Conservation (phyloP, 2,888 invertebrate genomes). For the Epistrophe eligans region DNA sequence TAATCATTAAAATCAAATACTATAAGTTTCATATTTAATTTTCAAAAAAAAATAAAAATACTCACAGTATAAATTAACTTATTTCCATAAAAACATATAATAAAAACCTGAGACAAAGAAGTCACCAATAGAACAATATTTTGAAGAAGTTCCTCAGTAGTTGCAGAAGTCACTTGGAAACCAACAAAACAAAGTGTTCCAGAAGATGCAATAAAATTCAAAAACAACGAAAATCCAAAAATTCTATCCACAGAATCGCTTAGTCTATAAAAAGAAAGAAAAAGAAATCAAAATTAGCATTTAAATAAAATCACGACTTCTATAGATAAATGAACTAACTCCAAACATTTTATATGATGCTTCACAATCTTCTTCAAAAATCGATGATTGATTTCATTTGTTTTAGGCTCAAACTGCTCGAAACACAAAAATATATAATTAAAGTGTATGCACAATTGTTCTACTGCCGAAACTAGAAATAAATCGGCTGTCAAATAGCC, state of each 20-base stretch:
- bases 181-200: constrained; percentile 81
- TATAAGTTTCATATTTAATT: background rate
- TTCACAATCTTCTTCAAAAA: constrained; percentile 77
- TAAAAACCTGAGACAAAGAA: constrained; percentile 80
- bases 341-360: constrained; percentile 79
- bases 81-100: constrained; percentile 81
- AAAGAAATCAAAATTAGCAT: background rate
- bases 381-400: constrained; percentile 71
- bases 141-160: constrained; percentile 79
- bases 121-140: constrained; percentile 80
- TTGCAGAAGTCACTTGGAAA: constrained; percentile 81
- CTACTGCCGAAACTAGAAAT: constrained; percentile 79
- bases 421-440: constrained; percentile 78
- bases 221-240: constrained; percentile 79
- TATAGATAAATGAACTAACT: constrained; percentile 74
- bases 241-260: constrained; percentile 78
- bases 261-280: constrained; percentile 74
- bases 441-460: constrained; percentile 81
- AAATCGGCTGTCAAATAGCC: constrained; percentile 80
- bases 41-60: background rate
- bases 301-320: too few relatives aligned
- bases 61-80: constrained; percentile 80
- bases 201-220: constrained; percentile 82
- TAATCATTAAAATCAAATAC: background rate
- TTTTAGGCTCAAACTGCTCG: constrained; percentile 69